These are phyloP conservation scores for Potorous gilbertii DNA, from an alignment of 2,797 vertebrate genomes.

Conservation along the genomic window DNA sequence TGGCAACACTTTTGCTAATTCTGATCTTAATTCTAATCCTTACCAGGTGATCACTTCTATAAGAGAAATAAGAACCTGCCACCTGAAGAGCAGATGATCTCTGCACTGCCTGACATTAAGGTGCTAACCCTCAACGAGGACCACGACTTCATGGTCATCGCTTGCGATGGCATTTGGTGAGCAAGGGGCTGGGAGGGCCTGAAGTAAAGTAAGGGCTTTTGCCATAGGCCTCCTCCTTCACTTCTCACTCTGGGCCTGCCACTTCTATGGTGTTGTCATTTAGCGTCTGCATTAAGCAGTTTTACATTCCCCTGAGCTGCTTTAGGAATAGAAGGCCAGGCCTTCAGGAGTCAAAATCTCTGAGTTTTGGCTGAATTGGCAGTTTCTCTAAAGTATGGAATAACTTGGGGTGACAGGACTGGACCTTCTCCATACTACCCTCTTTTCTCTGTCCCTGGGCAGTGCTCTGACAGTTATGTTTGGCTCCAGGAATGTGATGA, in stretches of 20 bases:
- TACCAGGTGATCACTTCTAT: constrained; percentile 98
- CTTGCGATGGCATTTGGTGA: constrained; percentile 99
- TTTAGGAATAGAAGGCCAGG: constrained; percentile 39
- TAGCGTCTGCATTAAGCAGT: background rate
- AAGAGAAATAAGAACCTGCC: constrained; percentile 96
- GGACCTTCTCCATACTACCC: background rate
- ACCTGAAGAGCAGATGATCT: constrained; percentile 99
- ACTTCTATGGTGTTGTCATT: constrained; percentile 1
- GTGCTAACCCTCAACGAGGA: constrained; percentile 95
- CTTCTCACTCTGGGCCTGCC: background rate
- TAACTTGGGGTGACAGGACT: background rate
- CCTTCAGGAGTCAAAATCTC: constrained; percentile 13
- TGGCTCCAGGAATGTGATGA: constrained; percentile 95
- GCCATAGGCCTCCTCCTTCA: background rate
- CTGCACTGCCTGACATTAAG: constrained; percentile 96
- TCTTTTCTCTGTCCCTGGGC: constrained; percentile 41
- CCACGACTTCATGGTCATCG: constrained; percentile 99
- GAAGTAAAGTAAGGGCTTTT: background rate
- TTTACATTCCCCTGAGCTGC: constrained; percentile 8
- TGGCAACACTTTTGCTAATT: constrained; percentile 3
- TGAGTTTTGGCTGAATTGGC: constrained; percentile 17
- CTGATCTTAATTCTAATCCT: too few species aligned
- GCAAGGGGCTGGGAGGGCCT: constrained; percentile 58
- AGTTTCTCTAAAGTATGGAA: background rate
- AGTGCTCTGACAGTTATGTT: constrained; percentile 64